A percentile compares a stretch with the other conserved stretches of the same genome.
These are phyloP conservation scores for Pachyramphus minor DNA, from an alignment of 2,113 vertebrate species.

Conservation along the genomic window DNA sequence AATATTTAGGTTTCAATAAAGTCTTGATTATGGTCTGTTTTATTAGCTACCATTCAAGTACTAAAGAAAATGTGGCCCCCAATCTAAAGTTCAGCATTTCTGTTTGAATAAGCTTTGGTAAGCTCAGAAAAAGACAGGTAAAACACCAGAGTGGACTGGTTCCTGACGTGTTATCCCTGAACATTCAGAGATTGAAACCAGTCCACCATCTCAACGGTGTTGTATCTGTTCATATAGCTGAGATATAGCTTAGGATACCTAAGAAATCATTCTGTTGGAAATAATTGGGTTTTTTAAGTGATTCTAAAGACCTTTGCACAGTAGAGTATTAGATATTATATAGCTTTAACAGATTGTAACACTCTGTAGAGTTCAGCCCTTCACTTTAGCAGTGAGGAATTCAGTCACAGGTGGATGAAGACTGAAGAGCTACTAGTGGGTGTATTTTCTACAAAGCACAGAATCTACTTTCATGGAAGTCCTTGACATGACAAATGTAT, in stretches of 20 bases:
- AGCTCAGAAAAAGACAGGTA: not conserved
- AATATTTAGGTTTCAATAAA: constrained; percentile 30
- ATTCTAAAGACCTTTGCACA: not conserved
- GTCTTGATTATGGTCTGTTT: not conserved
- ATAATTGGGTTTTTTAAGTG: not conserved
- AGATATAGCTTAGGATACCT: not conserved
- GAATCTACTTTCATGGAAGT: not conserved
- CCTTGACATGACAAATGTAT: not conserved
- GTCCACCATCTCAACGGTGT: not conserved
- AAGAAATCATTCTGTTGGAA: not conserved
- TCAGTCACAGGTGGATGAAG: not conserved
- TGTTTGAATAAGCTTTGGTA: not conserved
- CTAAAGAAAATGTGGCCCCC: not conserved
- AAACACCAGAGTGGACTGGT: not conserved
- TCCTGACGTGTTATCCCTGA: not conserved
- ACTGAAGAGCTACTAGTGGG: not conserved
- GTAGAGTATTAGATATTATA: not conserved
- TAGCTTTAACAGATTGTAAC: not conserved
- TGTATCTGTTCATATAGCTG: not conserved
- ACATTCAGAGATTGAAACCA: not conserved
- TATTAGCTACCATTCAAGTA: not conserved
- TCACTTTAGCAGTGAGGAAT: not conserved
- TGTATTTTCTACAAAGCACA: not conserved
- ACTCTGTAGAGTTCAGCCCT: not conserved
- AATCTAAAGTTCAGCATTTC: not conserved